Evolutionary conservation across 2,113 vertebrate species (phyloP).

Genomic region (Microtus ochrogaster): DNA sequence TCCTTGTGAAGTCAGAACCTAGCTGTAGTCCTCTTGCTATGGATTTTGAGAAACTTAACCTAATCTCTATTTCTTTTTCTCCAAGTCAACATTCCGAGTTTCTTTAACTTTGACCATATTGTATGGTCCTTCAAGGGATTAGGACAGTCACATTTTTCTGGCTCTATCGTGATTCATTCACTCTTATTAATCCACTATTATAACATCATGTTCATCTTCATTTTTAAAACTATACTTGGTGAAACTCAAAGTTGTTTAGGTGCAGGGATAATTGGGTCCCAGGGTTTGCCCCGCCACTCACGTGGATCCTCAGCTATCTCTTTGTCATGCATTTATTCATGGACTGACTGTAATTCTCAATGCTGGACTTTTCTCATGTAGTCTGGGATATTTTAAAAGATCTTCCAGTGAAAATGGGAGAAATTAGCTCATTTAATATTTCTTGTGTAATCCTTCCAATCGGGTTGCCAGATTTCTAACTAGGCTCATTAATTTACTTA

Average conservation of each 20-base stretch:
- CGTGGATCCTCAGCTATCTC: neutral
- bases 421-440: constrained; percentile 33
- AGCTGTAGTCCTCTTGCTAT: neutral
- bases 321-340: neutral
- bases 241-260: neutral
- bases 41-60: neutral
- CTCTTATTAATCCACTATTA: neutral
- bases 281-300: neutral
- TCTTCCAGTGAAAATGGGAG: constrained; percentile 25
- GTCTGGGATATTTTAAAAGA: constrained; percentile 20
- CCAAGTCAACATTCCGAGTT: neutral
- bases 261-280: neutral
- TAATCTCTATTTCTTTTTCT: neutral
- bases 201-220: neutral
- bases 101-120: neutral
- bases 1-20: neutral
- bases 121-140: neutral
- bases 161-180: too few species aligned
- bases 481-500: constrained; percentile 80
- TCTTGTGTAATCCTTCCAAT: constrained; percentile 67
- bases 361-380: neutral
- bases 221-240: neutral
- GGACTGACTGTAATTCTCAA: neutral
- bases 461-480: constrained; percentile 73
- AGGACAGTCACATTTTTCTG: neutral